Evolutionary conservation across 1,140 invertebrate species (phyloP), one percentile per base, ranked within the genome.

Genomic region (Dendrolimus kikuchii): DNA sequence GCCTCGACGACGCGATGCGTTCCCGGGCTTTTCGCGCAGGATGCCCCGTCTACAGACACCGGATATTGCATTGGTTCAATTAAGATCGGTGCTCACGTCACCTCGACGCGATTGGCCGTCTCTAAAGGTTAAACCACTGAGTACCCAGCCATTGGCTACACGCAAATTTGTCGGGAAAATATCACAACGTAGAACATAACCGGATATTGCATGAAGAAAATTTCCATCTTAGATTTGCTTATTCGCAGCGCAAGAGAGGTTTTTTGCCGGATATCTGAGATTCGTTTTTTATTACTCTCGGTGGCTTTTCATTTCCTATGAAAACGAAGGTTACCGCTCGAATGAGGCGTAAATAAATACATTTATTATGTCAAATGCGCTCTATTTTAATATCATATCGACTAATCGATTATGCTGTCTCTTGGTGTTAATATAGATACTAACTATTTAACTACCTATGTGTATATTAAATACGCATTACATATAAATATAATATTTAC

Each of bases 1-100:
- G 60, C 63, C 62, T 63, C 64, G 66, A 45, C 46, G 46, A 60
- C 69, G 55, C 60, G 66, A 71, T 66, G 64, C 62, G 64, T 83
- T 86, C 82, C 82, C 82, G 82, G 82, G 82, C 71, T 82, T 80
- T 83, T 76, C 74, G 80, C 80, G 80, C 82, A 86, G 73, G 76
- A 82, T 81, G 69, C 76, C 65, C 64, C 60, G 71, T 68, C 73
- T 67, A 67, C 64, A 59, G 52, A 65, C 65, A 64, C 69, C 75
- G 80, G 76, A 74, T 66, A 66, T 71, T 49, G 60, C 51, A 86
- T 86, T 83, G 82, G 82, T 59, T 59, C 62, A 67, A 66, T 74
- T 67, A 62, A 55, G 59, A 73, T 69, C 69, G 40, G 47, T 73
- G 64, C 61, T 73, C 62, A 69, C 73, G 67, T 72, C 64, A 70